Conservation (phyloP, 2,888 invertebrate species). For the Scaeva pyrastri region DNA sequence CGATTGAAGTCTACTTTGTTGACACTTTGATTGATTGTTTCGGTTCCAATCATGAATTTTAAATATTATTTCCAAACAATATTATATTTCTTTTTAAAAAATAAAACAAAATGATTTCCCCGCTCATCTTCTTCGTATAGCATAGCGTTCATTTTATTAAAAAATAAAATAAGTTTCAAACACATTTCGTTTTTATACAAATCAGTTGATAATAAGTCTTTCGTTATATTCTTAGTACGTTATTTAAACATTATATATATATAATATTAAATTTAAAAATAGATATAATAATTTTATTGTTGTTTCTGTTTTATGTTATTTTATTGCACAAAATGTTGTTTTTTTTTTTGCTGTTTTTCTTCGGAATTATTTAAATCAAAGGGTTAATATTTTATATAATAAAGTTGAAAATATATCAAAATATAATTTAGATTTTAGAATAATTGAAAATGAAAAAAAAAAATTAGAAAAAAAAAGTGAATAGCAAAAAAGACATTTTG, state of each 20-base stretch:
- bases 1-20: too few relatives aligned
- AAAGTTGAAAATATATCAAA: conserved; percentile 8
- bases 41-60: too few relatives aligned
- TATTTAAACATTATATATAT: conserved; percentile 52
- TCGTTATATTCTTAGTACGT: conserved; percentile 72
- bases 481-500: conserved; percentile 52
- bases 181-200: conserved; percentile 71
- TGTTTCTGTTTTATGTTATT: conserved; percentile 19
- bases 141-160: conserved; percentile 70
- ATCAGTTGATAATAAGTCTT: conserved; percentile 75
- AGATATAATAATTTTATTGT: conserved; percentile 62
- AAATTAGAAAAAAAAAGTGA: background rate
- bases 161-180: conserved; percentile 69
- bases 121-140: conserved; percentile 52
- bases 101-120: conserved; percentile 30
- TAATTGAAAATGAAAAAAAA: background rate
- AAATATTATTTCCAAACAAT: too few relatives aligned
- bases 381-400: background rate
- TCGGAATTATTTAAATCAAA: background rate
- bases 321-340: conserved; percentile 47
- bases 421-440: background rate
- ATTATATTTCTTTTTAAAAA: background rate
- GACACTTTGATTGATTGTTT: too few relatives aligned
- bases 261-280: conserved; percentile 56
- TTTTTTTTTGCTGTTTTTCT: conserved; percentile 14